phyloP scores from a whole-genome alignment of 2,113 vertebrate species.

The Hyaena hyaena region DNA sequence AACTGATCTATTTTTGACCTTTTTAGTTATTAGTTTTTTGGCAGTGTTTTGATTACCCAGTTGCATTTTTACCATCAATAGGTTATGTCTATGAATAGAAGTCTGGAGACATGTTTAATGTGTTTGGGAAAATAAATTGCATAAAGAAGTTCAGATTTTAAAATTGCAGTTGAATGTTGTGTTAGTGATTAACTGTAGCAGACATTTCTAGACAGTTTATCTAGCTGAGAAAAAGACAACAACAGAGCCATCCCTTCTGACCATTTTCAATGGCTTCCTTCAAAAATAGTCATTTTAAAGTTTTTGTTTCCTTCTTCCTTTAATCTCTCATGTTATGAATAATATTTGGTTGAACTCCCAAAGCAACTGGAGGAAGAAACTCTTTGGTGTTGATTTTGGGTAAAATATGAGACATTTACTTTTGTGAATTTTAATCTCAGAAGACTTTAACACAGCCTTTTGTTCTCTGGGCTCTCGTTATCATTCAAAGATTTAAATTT shows the following conservation, averaged over 20 bases:
- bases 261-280: slow-evolving; percentile 71
- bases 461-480: slow-evolving; percentile 68
- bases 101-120: slow-evolving; percentile 38
- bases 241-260: slow-evolving; percentile 61
- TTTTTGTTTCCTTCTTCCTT: slow-evolving; percentile 68
- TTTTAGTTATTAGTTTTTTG: slow-evolving; percentile 50
- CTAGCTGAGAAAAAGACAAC: slow-evolving; percentile 49
- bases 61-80: slow-evolving; percentile 50
- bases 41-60: slow-evolving; percentile 28
- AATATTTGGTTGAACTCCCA: slow-evolving; percentile 73
- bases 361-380: slow-evolving; percentile 68
- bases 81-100: slow-evolving; percentile 56
- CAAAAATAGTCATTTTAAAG: slow-evolving; percentile 71
- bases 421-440: slow-evolving; percentile 65
- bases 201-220: slow-evolving; percentile 67
- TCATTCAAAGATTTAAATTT: slow-evolving; percentile 72
- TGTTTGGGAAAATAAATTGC: slow-evolving; percentile 53
- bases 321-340: slow-evolving; percentile 73
- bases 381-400: slow-evolving; percentile 75
- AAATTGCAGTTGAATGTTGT: slow-evolving; percentile 40
- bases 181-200: slow-evolving; percentile 41
- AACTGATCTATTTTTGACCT: slow-evolving; percentile 44
- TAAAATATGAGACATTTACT: slow-evolving; percentile 77
- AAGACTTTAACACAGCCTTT: slow-evolving; percentile 63
- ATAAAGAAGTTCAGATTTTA: slow-evolving; percentile 37